A percentile compares a stretch with the other conserved stretches of the same genome.
phyloP scores from a whole-genome alignment of 2,113 vertebrate genomes.

The Thunnus maccoyii region DNA sequence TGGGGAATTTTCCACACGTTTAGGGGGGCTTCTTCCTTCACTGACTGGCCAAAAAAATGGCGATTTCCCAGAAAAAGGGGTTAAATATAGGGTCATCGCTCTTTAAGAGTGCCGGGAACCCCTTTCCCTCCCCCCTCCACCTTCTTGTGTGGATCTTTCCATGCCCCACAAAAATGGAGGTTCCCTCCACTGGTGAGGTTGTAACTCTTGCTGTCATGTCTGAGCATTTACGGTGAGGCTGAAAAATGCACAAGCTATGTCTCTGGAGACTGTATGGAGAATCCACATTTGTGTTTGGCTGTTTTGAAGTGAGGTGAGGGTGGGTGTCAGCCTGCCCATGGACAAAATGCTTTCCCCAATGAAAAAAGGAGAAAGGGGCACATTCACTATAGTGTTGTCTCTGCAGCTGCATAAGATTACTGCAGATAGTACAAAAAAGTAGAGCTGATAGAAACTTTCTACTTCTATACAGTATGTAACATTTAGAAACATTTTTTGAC shows the following conservation, averaged over 20 bases:
- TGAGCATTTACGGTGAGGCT: conserved; percentile 74
- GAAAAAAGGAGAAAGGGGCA: conserved; percentile 5
- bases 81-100: conserved; percentile 46
- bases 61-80: conserved; percentile 62
- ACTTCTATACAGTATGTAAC: not conserved
- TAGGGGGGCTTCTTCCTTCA: conserved; percentile 21
- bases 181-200: conserved; percentile 50
- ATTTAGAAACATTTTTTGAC: not conserved
- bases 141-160: conserved; percentile 52
- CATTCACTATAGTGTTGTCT: not conserved
- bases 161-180: conserved; percentile 48
- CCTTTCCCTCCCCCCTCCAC: conserved; percentile 14
- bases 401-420: conserved; percentile 11
- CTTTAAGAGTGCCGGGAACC: conserved; percentile 73
- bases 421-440: not conserved
- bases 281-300: conserved; percentile 17
- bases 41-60: conserved; percentile 31
- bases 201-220: conserved; percentile 74
- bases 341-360: conserved; percentile 31
- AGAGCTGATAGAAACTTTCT: conserved; percentile 14
- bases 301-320: conserved; percentile 21
- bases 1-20: conserved; percentile 68
- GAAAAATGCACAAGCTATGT: conserved; percentile 40
- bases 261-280: conserved; percentile 50
- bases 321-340: not conserved